Percentiles rank a stretch among this genome's conserved stretches.
These are phyloP conservation scores for Prorops nasuta DNA, from an alignment of 1,140 invertebrate species.

Conservation along the genomic window DNA sequence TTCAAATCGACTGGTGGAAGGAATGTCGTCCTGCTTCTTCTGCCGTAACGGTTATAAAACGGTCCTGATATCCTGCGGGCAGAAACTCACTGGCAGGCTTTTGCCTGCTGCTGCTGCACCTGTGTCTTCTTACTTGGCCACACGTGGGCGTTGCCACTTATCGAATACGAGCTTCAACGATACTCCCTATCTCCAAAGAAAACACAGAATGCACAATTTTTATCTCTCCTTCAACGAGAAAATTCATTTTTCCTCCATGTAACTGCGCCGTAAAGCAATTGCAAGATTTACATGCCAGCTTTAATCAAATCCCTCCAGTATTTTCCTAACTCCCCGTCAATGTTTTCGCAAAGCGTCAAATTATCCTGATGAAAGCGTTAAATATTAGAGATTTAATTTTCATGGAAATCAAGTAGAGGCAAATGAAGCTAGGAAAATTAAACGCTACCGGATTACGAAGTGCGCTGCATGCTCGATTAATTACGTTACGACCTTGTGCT, in stretches of 20 bases:
- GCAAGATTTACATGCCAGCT: slow-evolving; percentile 1
- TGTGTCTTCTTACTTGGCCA: slow-evolving; percentile 9
- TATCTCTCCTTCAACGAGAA: background rate
- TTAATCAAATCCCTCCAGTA: too few species aligned
- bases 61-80: slow-evolving; percentile 42
- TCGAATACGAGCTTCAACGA: background rate
- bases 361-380: too few species aligned
- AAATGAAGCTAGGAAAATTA: too few species aligned
- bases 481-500: background rate
- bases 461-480: background rate
- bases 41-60: slow-evolving; percentile 45
- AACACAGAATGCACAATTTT: background rate
- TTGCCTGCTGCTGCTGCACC: slow-evolving; percentile 11
- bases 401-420: too few species aligned
- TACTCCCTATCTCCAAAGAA: background rate
- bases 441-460: too few species aligned
- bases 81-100: slow-evolving; percentile 12
- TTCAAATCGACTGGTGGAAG: slow-evolving; percentile 36
- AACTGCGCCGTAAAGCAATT: slow-evolving; percentile 1
- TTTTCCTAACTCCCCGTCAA: too few species aligned
- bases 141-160: slow-evolving; percentile 4
- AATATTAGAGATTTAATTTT: too few species aligned
- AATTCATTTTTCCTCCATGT: background rate
- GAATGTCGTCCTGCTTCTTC: slow-evolving; percentile 46
- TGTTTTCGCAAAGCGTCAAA: too few species aligned